Conservation (phyloP, 1,140 invertebrate genomes). For the Aradophagus sp. region DNA sequence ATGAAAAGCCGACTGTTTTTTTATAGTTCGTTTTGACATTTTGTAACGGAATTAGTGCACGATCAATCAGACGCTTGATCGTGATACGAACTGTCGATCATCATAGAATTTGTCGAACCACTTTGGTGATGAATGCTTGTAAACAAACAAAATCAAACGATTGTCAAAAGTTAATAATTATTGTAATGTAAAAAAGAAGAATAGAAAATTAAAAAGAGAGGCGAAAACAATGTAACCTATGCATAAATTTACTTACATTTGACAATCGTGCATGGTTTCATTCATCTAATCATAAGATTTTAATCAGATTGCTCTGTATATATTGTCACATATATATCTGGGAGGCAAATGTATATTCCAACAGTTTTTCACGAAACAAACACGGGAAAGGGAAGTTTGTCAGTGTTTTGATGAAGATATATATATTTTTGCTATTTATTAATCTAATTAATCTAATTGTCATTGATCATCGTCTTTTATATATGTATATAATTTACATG, state of each 20-base stretch:
- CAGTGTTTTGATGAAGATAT: slow-evolving; percentile 59
- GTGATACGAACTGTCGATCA: slow-evolving; percentile 21
- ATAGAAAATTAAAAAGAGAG: too few relatives aligned
- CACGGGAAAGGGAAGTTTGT: slow-evolving; percentile 52
- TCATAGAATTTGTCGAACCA: slow-evolving; percentile 16
- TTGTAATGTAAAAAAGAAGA: too few relatives aligned
- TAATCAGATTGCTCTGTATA: slow-evolving; percentile 40
- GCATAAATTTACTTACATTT: slow-evolving; percentile 34
- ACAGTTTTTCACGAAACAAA: slow-evolving; percentile 59
- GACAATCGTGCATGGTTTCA: slow-evolving; percentile 24
- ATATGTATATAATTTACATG: slow-evolving; percentile 60
- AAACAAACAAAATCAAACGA: slow-evolving; percentile 19
- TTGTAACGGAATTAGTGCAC: slow-evolving; percentile 28
- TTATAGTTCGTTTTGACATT: slow-evolving; percentile 34
- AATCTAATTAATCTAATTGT: slow-evolving; percentile 56
- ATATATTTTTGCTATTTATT: slow-evolving; percentile 61
- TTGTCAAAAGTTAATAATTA: slow-evolving; percentile 22
- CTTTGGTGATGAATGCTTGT: slow-evolving; percentile 11
- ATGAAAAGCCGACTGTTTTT: slow-evolving; percentile 44
- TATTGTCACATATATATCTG: slow-evolving; percentile 53
- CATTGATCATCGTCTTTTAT: slow-evolving; percentile 58
- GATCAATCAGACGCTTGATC: slow-evolving; percentile 25
- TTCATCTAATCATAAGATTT: slow-evolving; percentile 27
- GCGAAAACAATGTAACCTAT: too few relatives aligned
- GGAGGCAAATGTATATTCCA: slow-evolving; percentile 59